Base-by-base conservation (phyloP, 2,888 invertebrate species). In the Pteria penguin region DNA sequence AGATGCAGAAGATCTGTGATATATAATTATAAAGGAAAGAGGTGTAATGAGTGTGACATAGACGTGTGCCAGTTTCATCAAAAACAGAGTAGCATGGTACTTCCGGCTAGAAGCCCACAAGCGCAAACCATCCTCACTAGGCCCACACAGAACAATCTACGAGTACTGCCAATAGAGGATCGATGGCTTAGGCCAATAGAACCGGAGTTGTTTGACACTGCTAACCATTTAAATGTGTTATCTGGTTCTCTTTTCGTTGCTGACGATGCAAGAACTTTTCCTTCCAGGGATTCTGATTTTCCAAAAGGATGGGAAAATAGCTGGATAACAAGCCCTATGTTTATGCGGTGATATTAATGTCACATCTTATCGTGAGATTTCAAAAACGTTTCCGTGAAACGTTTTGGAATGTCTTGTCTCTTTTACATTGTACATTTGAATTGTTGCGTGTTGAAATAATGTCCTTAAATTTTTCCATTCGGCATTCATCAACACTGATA, bases 231-330 rank as follows among this genome's bases (percentile, higher is more conserved):
- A 3, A 22, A 22, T 18, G 8, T 36, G 22, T 8, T 65, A 26
- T 2, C 45, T 8, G 65, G 22, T 33, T 11, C 36, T 11, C 24
- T 14, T 36, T 32, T 45, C 2, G 45, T 36, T 45, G 8, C 18
- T 8, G 45, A 45, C 18, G 45, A 45, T 18, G 45, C 45, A 8
- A 8, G 45, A 45, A n/a, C n/a, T n/a, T n/a, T n/a, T n/a, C n/a
- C n/a, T n/a, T n/a, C n/a, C n/a, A 45, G 45, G 18, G 45, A 45
- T 18, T 8, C 45, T 45, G 33, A 24, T 4, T 26, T 65, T 24
- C 65, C 65, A n/a, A 32, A 27, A 11, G 65, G 65, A 8, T 65
- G 33, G 14, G 65, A 65, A 24, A 65, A 65, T 31, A 65, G 65
- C 27, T 65, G 65, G 65, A 65, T 65, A 11, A 65, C 65, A 8